Conservation (phyloP, 2,888 invertebrate genomes). For the Coenonympha arcania region DNA sequence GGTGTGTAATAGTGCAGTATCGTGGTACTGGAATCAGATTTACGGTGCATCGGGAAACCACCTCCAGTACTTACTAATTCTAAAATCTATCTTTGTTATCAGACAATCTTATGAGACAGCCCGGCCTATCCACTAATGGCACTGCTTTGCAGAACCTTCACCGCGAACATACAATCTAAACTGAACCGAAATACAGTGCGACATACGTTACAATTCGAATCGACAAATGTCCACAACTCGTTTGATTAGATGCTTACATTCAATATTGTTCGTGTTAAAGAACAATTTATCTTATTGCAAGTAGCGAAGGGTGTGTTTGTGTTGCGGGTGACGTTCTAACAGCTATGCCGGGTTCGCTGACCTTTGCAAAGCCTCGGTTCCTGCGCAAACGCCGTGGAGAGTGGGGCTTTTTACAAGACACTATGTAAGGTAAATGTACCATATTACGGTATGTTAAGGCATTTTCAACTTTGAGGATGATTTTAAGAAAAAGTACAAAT, state of each 20-base stretch:
- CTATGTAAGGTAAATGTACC: too few species aligned
- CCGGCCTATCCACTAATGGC: constrained; percentile 48
- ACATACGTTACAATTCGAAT: constrained; percentile 29
- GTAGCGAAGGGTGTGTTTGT: constrained; percentile 31
- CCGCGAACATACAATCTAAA: constrained; percentile 24
- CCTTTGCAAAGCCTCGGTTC: constrained; percentile 50
- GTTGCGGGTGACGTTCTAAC: constrained; percentile 35
- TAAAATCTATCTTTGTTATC: constrained; percentile 43
- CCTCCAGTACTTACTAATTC: constrained; percentile 35
- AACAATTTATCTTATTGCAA: constrained; percentile 22
- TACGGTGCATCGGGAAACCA: constrained; percentile 20
- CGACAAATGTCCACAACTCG: constrained; percentile 39
- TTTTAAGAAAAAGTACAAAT: too few species aligned
- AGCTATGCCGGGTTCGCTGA: constrained; percentile 51
- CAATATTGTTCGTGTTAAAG: constrained; percentile 15
- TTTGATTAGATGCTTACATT: constrained; percentile 55
- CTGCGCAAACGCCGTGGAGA: constrained; percentile 40
- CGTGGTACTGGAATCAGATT: constrained; percentile 9
- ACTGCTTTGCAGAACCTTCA: constrained; percentile 45
- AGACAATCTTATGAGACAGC: constrained; percentile 50
- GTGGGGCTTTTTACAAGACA: constrained; percentile 37
- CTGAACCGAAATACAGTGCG: constrained; percentile 24
- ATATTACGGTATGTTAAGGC: too few species aligned
- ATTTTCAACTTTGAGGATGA: too few species aligned
- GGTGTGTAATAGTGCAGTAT: too few species aligned